Evolutionary conservation across 1,140 invertebrate genomes (phyloP).

Genomic region (Polypedilum pembai): DNA sequence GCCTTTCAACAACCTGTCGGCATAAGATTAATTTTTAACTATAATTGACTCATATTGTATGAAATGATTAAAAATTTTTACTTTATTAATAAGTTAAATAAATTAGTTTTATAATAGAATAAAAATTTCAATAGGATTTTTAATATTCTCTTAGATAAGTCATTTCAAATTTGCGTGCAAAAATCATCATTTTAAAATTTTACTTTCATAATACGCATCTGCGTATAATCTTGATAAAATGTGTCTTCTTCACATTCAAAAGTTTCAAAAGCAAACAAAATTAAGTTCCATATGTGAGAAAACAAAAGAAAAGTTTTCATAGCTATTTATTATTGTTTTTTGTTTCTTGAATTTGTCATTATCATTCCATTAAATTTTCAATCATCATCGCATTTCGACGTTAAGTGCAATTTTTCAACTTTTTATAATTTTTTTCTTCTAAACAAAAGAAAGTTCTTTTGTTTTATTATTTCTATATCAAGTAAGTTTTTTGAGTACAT

Average conservation of each 20-base stretch:
- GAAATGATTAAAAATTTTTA: neutral
- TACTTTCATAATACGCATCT: neutral
- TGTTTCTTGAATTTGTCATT: neutral
- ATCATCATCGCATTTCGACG: neutral
- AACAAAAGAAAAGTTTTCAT: neutral
- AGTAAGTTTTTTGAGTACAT: neutral
- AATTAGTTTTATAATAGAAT: neutral
- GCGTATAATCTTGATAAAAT: neutral
- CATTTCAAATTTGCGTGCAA: neutral
- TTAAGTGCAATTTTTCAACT: neutral
- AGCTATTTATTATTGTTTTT: neutral
- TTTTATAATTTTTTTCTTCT: neutral
- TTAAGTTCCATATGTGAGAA: neutral
- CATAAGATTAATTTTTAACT: neutral
- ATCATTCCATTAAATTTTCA: neutral
- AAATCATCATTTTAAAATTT: neutral
- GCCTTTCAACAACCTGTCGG: slow-evolving; percentile 23
- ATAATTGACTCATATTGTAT: too few species aligned
- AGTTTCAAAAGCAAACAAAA: neutral
- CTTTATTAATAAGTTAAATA: neutral
- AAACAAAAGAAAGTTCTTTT: neutral
- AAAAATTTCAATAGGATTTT: neutral
- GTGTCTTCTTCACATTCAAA: neutral
- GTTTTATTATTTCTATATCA: neutral
- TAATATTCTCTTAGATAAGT: neutral